Evolutionary conservation across 2,797 vertebrate species (phyloP), one percentile per base, ranked within the genome.

Genomic region (Dermochelys coriacea): DNA sequence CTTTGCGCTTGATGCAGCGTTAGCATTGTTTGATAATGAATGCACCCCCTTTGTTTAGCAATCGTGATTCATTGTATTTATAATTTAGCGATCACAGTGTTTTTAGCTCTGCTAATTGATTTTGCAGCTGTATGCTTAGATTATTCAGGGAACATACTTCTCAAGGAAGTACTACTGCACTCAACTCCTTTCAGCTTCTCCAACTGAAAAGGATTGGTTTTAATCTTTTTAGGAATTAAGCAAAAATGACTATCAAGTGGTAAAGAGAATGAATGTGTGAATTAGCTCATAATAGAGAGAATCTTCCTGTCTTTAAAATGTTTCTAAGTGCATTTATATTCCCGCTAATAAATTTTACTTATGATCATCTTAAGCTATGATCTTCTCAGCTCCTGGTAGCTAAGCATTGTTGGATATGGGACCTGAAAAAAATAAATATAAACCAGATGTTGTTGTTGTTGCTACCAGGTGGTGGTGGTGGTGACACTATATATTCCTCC

Each of bases 111-210:
- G 57, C 61, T 91, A 87, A 93, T 94, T 94, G 91, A 74, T 64
- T 82, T 68, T 94, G 89, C 94, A 97, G 92, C 93, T 97, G 95
- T 59, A 47, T 81, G 91, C 78, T 86, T 37, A 88, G 87, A 92
- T 95, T 80, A 88, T 87, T 45, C 25, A 87, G 50, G 85, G 82
- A 84, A 29, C 16, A 0, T 85, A 41, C 86, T 94, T 95, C 85
- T 82, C 84, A 88, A 88, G 86, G 52, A 80, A 41, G 71, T 84
- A 78, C 37, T 86, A 52, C 47, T 6, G 9, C 25, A 8, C 54
- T 55, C 29, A 83, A 27, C 5, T 51, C 47, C 75, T 92, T 81
- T 25, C 49, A 64, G 49, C 57, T 88, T 93, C 80, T 90, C 64
- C 82, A 34, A 19, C 8, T 61, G 57, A 6, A 41, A 50, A 68